Evolutionary conservation across 2,797 vertebrate species (phyloP), one percentile per base, ranked within the genome.

Genomic region (Sebastes matsubarae): DNA sequence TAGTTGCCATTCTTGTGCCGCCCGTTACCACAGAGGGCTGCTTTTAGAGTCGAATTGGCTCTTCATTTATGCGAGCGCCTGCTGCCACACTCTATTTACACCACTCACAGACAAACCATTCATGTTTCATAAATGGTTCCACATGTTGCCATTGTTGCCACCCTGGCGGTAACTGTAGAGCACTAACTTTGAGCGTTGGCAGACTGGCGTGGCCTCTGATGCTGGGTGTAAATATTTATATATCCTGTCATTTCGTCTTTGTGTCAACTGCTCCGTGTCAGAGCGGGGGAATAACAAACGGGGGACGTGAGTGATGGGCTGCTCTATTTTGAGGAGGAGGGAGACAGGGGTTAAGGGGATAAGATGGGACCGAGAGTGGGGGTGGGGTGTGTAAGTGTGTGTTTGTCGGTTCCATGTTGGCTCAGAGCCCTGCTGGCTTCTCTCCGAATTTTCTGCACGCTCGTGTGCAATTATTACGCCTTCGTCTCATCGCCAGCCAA

Each of bases 211-310:
- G 70, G 86, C 78, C 83, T 86, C 83, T 88, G 87, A 92, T 89
- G 86, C 76, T 3, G 72, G 64, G 27, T 68, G 91, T 89, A 94
- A 93, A 94, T 94, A 93, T 95, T 93, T 93, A 93, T 92, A 75
- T 69, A 78, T 69, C 82, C 88, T 90, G 92, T 92, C 90, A 86
- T 93, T 91, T 92, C 91, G 85, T 85, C 87, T 91, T 88, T 79
- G 90, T 85, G 84, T 93, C 91, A 91, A 88, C 81, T 68, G 73
- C 86, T 59, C 46, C 46, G 61, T 91, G 86, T 94, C 92, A 82
- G 81, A 88, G 71, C 25, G 8, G 22, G 46, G 58, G 74, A 89
- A 92, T 93, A 92, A 89, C 87, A 88, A 89, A 84, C 25, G 60
- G 71, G 71, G 71, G 73, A 83, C 66, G 63, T 79, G 87, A 94